These are phyloP conservation scores for Brachyhypopomus gauderio DNA, from an alignment of 2,113 vertebrate genomes.

Conservation along the genomic window DNA sequence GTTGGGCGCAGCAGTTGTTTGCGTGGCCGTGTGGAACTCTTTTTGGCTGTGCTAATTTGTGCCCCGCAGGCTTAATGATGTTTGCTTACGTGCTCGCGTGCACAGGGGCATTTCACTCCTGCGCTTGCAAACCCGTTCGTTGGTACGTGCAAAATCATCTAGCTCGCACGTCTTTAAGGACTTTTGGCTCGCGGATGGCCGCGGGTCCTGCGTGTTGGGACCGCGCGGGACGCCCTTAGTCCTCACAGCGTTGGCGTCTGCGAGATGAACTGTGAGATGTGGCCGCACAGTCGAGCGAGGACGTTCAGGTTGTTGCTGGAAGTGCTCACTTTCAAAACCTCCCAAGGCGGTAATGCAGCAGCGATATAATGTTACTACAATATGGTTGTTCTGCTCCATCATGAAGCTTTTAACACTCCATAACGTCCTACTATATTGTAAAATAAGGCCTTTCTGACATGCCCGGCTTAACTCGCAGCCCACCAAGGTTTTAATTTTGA, in stretches of 20 bases:
- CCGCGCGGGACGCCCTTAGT: background rate
- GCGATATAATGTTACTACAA: background rate
- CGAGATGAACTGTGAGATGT: background rate
- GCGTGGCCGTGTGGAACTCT: conserved; percentile 7
- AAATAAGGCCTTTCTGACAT: background rate
- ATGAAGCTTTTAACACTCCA: no score
- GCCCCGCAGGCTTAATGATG: conserved; percentile 22
- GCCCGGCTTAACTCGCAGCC: background rate
- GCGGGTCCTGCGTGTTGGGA: background rate
- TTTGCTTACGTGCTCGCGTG: background rate
- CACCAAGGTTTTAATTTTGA: no score
- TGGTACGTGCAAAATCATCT: no score
- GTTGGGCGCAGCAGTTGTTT: background rate
- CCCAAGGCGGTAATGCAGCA: background rate
- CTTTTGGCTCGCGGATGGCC: no score
- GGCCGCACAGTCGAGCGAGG: no score
- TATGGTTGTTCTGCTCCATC: no score
- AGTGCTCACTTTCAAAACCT: no score
- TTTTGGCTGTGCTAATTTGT: background rate
- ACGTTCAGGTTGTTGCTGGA: no score
- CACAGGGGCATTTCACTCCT: background rate
- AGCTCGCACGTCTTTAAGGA: no score
- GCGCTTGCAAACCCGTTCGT: conserved; percentile 9
- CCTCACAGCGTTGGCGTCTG: background rate
- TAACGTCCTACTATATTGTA: background rate